Conservation (phyloP, 2,888 invertebrate genomes). For the Andrena dorsata region DNA sequence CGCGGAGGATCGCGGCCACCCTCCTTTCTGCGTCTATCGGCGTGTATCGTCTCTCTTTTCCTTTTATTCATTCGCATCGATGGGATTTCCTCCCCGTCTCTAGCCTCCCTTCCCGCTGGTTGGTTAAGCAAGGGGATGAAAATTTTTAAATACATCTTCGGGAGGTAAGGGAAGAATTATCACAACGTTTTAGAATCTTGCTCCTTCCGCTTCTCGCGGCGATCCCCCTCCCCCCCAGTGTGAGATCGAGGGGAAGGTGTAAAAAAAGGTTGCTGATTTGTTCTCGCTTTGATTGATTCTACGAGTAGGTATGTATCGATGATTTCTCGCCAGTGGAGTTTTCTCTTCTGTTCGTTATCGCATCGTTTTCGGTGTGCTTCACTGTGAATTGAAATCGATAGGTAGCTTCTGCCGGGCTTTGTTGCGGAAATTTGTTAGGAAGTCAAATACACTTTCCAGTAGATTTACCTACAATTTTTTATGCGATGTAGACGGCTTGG, state of each 20-base stretch:
- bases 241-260: neutral
- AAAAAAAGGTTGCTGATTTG: neutral
- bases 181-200: too few relatives aligned
- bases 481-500: too few relatives aligned
- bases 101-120: neutral
- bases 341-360: neutral
- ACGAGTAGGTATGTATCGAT: neutral
- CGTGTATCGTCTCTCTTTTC: neutral
- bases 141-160: neutral
- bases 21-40: conserved; percentile 23
- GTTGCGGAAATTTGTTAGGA: too few relatives aligned
- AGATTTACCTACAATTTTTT: too few relatives aligned
- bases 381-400: too few relatives aligned
- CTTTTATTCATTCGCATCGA: neutral
- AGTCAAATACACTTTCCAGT: too few relatives aligned
- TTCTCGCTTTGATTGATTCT: neutral
- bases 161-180: neutral
- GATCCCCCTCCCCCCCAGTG: neutral
- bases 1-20: conserved; percentile 46
- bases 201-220: neutral
- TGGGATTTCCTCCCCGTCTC: neutral
- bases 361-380: neutral
- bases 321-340: neutral
- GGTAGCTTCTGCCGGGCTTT: too few relatives aligned
- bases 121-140: neutral